These are phyloP conservation scores for Cephus pulcher DNA, from an alignment of 2,888 invertebrate species.

Conservation along the genomic window DNA sequence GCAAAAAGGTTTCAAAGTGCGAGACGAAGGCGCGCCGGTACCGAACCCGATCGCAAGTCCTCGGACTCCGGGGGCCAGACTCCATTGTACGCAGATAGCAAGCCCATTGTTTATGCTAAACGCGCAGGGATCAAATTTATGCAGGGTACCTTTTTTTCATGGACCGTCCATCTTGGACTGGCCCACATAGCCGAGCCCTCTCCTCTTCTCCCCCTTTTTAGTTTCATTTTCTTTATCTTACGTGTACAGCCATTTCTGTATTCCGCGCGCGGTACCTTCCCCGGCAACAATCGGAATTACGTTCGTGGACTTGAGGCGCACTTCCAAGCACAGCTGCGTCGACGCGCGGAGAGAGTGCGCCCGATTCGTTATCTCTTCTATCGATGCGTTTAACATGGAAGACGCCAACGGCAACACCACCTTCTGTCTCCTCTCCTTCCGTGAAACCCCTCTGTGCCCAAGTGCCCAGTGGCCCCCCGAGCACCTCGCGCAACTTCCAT, in stretches of 20 bases:
- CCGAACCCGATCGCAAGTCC: slow-evolving; percentile 26
- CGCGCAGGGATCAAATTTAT: slow-evolving; percentile 46
- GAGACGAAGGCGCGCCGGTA: slow-evolving; percentile 28
- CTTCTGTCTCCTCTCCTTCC: too few species aligned
- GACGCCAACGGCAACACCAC: too few species aligned
- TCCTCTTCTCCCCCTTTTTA: not conserved
- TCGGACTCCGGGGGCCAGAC: slow-evolving; percentile 30
- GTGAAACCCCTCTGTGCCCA: too few species aligned
- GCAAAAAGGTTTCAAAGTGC: slow-evolving; percentile 30
- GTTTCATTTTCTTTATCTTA: not conserved
- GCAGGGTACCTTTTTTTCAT: slow-evolving; percentile 37
- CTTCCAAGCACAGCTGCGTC: not conserved
- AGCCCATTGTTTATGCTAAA: slow-evolving; percentile 51
- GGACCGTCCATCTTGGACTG: slow-evolving; percentile 23
- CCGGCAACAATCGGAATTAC: too few species aligned
- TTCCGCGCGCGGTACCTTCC: too few species aligned
- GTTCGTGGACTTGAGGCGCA: not conserved
- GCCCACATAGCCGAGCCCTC: too few species aligned
- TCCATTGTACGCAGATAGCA: slow-evolving; percentile 50
- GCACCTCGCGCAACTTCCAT: not conserved
- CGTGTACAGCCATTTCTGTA: not conserved
- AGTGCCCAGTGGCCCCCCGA: not conserved
- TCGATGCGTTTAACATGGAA: too few species aligned
- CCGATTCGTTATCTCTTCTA: too few species aligned
- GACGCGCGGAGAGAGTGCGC: not conserved